Base-by-base conservation (phyloP, 2,797 vertebrate genomes). In the Sparidentex hasta region DNA sequence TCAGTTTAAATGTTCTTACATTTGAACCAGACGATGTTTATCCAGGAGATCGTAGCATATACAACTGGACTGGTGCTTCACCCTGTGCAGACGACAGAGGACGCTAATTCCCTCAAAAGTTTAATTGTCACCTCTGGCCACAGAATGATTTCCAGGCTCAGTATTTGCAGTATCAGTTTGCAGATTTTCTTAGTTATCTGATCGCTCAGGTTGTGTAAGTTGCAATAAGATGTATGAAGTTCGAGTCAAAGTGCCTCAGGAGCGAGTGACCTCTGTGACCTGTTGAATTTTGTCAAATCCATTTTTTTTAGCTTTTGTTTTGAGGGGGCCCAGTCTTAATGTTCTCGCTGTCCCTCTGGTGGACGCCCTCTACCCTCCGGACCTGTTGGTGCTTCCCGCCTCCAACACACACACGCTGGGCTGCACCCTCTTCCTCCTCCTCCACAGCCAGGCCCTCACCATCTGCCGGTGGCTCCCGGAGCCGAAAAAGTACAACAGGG, bases 401-500 rank as follows among this genome's bases (percentile, higher is more conserved):
- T 51, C 70, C 67, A 85, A 57, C 62, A 81, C 1, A 58, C 77
- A 56, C 69, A 87, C 61, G 4, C 14, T 2, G 20, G 84, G 83
- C 7, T 84, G 73, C 18, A 83, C 75, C 16, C 82, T 84, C 54
- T 5, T 74, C 51, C 5, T 80, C 47, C 52, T 81, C 57, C 50
- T 46, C 23, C 80, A 65, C 55, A 90, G 78, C 71, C 88, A 78
- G 63, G 51, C 47, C 62, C 79, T 14, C 0, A 94, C 57, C 61
- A 66, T 57, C 65, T 48, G 58, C 2, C 82, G 65, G 20, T 87
- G 74, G 38, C 33, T 65, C 0, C 58, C 54, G 0, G 71, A 58
- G 0, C 81, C 80, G n/a, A 87, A 74, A 2, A 95, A 95, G 82
- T 92, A 94, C 5, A 95, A 71, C 14, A 94, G 52, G 0, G 93